Evolutionary conservation across 2,113 vertebrate species (phyloP).

Genomic region (Etia nguti): DNA sequence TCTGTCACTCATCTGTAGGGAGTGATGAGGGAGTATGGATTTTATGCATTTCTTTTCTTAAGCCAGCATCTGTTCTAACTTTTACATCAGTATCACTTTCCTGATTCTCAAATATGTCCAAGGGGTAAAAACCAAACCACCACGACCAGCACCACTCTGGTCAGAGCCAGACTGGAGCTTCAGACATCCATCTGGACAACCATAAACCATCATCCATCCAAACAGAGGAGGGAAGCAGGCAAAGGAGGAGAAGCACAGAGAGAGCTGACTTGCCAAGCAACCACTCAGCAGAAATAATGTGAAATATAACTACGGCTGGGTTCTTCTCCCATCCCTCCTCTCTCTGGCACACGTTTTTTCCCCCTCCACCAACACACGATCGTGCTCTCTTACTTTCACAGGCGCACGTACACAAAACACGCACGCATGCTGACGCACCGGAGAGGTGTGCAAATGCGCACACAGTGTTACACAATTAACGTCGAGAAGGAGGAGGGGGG

Average conservation of each 20-base stretch:
- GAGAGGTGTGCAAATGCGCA: constrained; percentile 13
- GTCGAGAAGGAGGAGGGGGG: background rate
- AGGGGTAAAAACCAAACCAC: background rate
- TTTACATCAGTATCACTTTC: constrained; percentile 18
- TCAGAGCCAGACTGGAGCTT: constrained; percentile 16
- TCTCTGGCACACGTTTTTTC: background rate
- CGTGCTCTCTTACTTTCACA: background rate
- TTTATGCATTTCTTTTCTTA: background rate
- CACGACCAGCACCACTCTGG: background rate
- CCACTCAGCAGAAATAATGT: constrained; percentile 57
- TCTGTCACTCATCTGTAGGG: background rate
- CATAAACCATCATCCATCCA: constrained; percentile 28
- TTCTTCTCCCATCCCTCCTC: background rate
- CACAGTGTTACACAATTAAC: constrained; percentile 16
- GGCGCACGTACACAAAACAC: background rate
- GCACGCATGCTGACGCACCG: constrained; percentile 38
- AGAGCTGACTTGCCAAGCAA: constrained; percentile 32
- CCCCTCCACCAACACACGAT: background rate
- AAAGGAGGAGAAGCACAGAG: background rate
- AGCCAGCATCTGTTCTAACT: constrained; percentile 2
- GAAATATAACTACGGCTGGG: constrained; percentile 33
- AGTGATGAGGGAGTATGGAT: background rate
- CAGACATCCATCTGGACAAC: constrained; percentile 41
- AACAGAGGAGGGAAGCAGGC: background rate
- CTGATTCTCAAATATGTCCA: constrained; percentile 19